Base-by-base conservation (phyloP, 2,888 invertebrate genomes). In the Keiferia lycopersicella region DNA sequence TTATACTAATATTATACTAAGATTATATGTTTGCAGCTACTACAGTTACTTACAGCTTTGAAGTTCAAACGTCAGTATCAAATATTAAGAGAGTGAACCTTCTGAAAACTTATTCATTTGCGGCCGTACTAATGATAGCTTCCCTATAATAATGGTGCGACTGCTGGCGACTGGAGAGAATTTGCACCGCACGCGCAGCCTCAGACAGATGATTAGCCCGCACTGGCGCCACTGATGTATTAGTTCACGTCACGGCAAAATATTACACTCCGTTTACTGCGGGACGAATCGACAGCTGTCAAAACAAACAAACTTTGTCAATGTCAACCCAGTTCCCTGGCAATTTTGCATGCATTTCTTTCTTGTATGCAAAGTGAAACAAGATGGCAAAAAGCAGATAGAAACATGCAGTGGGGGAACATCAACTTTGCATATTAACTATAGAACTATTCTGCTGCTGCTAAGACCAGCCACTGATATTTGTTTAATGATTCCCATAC, bases 51-150 rank as follows among this genome's bases (percentile, higher is more conserved):
- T n/a, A n/a, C n/a, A n/a, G n/a, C n/a, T n/a, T n/a, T n/a, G n/a
- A n/a, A n/a, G n/a, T n/a, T n/a, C n/a, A n/a, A n/a, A n/a, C n/a
- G n/a, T n/a, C n/a, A n/a, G n/a, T n/a, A n/a, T n/a, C n/a, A n/a
- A n/a, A n/a, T n/a, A n/a, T n/a, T n/a, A n/a, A n/a, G n/a, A 34
- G 10, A 34, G 34, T 34, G 34, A 34, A 34, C 34, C 8, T 34
- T 34, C 34, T 34, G 34, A 8, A 8, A 4, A 34, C 34, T 34
- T 34, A 4, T 34, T 4, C 8, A 10, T 34, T 10, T 81, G 88
- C 88, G 87, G 87, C 86, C 85, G 75, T 71, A 76, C 77, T 88
- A 90, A 90, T 89, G 88, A 88, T 83, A 86, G 86, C 86, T 88
- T 88, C 86, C 87, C 84, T 84, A 10, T 34, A 84, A 10, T 34